Percentiles rank a stretch among this genome's conserved stretches.
Conservation (phyloP, 2,113 vertebrate genomes). For the Tricholaema leucomelas region DNA sequence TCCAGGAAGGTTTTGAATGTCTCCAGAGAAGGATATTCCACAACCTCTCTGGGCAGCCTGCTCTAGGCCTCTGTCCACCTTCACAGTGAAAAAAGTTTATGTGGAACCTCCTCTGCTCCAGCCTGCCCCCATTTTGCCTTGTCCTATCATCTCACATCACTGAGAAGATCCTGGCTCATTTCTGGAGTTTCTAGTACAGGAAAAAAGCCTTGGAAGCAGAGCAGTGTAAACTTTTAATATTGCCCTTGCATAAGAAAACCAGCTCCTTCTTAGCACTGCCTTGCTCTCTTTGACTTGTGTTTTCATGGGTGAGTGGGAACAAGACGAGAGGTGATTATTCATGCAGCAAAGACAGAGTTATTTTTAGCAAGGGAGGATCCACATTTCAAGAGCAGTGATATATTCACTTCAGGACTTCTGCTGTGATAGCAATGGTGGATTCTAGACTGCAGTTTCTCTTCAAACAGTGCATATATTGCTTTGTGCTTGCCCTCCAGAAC, state of each 20-base stretch:
- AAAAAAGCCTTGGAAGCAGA: background rate
- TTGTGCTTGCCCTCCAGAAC: background rate
- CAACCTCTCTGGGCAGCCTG: too few relatives aligned
- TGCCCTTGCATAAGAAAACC: background rate
- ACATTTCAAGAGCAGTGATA: background rate
- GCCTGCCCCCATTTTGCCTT: too few relatives aligned
- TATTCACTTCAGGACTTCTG: background rate
- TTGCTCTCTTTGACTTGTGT: background rate
- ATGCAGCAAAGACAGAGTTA: background rate
- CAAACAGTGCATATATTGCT: background rate
- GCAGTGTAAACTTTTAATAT: background rate
- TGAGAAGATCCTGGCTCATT: background rate
- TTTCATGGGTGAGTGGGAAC: background rate
- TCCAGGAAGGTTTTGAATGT: too few relatives aligned
- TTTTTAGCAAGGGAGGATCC: slow-evolving; percentile 32
- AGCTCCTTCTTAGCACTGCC: background rate
- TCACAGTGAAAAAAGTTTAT: too few relatives aligned
- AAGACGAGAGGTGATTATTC: background rate
- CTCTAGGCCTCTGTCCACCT: too few relatives aligned
- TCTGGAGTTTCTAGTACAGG: background rate
- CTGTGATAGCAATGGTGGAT: background rate
- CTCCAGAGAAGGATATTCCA: too few relatives aligned
- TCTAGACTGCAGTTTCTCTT: background rate
- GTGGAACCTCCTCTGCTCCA: too few relatives aligned
- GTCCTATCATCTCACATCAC: too few relatives aligned